These are phyloP conservation scores for Epizoanthus illoricatus DNA, from an alignment of 92 coral and sea anemone genomes.

Conservation along the genomic window DNA sequence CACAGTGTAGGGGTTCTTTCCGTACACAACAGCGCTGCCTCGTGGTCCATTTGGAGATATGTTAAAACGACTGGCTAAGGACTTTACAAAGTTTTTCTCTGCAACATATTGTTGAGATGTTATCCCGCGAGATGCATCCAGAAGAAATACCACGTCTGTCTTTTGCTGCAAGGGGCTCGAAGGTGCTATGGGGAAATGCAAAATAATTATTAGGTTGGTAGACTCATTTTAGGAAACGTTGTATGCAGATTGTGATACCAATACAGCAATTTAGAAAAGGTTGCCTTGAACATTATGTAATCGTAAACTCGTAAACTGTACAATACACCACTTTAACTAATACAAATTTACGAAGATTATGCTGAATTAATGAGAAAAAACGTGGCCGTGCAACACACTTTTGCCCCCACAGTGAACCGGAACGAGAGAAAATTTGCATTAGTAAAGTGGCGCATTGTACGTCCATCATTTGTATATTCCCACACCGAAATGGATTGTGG, in stretches of 20 bases:
- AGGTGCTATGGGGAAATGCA: not conserved
- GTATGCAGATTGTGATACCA: not conserved
- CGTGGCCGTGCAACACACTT: too few species aligned
- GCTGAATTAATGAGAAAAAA: too few species aligned
- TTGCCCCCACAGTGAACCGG: too few species aligned
- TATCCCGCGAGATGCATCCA: conserved; percentile 25
- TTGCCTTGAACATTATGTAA: too few species aligned
- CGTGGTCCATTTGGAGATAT: conserved; percentile 20
- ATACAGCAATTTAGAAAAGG: not conserved
- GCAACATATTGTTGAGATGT: conserved; percentile 14
- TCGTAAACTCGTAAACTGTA: too few species aligned
- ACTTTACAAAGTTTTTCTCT: conserved; percentile 28
- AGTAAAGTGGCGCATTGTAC: too few species aligned
- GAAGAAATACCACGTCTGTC: conserved; percentile 28
- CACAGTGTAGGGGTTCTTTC: conserved; percentile 17
- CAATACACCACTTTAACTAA: too few species aligned
- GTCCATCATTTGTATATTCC: too few species aligned
- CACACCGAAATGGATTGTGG: too few species aligned
- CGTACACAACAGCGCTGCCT: conserved; percentile 21
- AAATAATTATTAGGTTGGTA: not conserved
- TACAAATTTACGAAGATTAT: too few species aligned
- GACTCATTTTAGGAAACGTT: not conserved
- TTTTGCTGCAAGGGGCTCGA: conserved; percentile 20
- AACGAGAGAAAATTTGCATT: too few species aligned
- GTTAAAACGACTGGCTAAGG: conserved; percentile 31